Percentiles rank a stretch among this genome's conserved stretches.
Conservation (phyloP, 2,888 invertebrate genomes). For the Drosophila greeni region DNA sequence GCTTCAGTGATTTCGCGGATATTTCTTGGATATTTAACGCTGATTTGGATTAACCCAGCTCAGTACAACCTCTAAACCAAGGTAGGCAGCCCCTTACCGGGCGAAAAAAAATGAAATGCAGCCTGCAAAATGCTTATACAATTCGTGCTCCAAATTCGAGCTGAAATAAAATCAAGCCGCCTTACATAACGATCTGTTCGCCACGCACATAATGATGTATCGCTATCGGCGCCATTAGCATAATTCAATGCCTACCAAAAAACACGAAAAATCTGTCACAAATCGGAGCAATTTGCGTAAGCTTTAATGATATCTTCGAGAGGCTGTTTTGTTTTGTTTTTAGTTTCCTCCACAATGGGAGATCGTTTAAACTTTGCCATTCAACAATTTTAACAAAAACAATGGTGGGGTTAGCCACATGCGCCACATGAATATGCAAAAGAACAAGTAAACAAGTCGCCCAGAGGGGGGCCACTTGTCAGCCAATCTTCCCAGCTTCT, state of each 20-base stretch:
- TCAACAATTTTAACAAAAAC: constrained; percentile 31
- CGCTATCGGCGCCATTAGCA: constrained; percentile 60
- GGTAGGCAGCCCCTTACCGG: constrained; percentile 34
- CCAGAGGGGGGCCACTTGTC: constrained; percentile 6
- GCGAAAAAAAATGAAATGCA: constrained; percentile 16
- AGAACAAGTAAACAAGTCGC: constrained; percentile 37
- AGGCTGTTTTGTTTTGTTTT: constrained; percentile 2
- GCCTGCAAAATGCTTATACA: constrained; percentile 50
- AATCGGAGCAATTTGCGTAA: constrained; percentile 52
- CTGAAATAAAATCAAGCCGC: constrained; percentile 15
- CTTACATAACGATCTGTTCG: constrained; percentile 47
- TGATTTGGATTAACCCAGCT: constrained; percentile 26
- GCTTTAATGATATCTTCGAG: constrained; percentile 22
- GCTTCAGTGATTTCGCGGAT: constrained; percentile 22
- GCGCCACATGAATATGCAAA: constrained; percentile 36
- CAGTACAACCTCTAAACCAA: constrained; percentile 41
- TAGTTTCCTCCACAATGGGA: not conserved
- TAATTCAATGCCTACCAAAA: constrained; percentile 60
- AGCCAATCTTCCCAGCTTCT: not conserved
- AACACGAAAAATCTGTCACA: constrained; percentile 40
- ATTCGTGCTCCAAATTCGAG: constrained; percentile 60
- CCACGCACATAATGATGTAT: constrained; percentile 58
- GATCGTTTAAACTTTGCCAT: constrained; percentile 65
- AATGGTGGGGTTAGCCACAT: constrained; percentile 20
- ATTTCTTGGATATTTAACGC: constrained; percentile 26